Base-by-base conservation (phyloP, 1,140 invertebrate species). In the Scaptomyza pallida region DNA sequence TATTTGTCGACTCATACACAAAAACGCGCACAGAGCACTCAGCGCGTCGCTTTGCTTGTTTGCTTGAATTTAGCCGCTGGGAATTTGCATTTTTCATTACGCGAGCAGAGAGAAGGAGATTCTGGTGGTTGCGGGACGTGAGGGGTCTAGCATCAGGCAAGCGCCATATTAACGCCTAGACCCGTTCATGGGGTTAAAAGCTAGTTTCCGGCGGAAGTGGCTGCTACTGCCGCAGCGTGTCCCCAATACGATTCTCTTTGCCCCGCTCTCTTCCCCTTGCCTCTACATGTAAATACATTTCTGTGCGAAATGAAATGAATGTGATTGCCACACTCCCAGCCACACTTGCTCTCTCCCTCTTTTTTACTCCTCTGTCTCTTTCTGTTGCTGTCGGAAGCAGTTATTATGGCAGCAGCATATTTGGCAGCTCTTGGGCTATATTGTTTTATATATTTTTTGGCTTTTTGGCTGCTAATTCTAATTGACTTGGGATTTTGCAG, bases 31-130 rank as follows among this genome's bases (percentile, higher is more conserved):
- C 55, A 59, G 71, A 78, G 60, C 71, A 83, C 75, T 78, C 80
- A 78, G 82, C 73, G 81, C 81, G 81, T 81, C 77, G 81, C 70
- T 86, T 85, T 85, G 81, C 81, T 88, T 88, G 83, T 88, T 88
- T 88, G 83, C 75, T 73, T 69, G 83, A 88, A 88, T 89, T 88
- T 88, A 79, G 83, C 83, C 83, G 72, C 61, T 89, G 83, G 83
- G 83, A 88, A 88, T 88, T 88, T 88, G 83, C 83, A 88, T 88
- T 88, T 88, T 88, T 88, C 83, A 88, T 88, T 88, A 89, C 83
- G 78, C 75, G 19, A 15, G 59, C 33, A 33, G 19, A 40, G 12
- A 3, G n/a, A n/a, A 13, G 40, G n/a, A n/a, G n/a, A n/a, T n/a
- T n/a, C n/a, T 6, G 13, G 16, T 12, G 19, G 5, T n/a, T n/a